Base-by-base conservation (phyloP, 1,140 invertebrate species). In the Scaptomyza montana region DNA sequence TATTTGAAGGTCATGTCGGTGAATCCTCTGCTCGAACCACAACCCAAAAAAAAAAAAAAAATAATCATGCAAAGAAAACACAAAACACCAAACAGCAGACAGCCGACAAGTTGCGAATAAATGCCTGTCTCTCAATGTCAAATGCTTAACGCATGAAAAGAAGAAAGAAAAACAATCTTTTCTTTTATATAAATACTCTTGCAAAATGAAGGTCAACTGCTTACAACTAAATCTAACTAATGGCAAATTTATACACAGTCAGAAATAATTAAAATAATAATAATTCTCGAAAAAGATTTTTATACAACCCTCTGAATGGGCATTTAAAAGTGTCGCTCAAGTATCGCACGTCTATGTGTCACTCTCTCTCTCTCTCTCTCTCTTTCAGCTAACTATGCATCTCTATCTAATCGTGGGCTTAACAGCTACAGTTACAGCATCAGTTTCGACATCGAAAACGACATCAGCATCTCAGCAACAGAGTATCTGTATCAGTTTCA, bases 1-100 rank as follows among this genome's bases (percentile, higher is more conserved):
- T 63, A 76, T 53, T 76, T 72, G 51, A 76, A 79, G 80, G 80
- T 72, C 80, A 49, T 55, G 63, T 62, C 45, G 28, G 51, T 28
- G 74, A 61, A 47, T 65, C 78, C 73, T 54, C 55, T 19, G 56
- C 30, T 33, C 47, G 53, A 47, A 25, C 21, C 41, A 39, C 63
- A 59, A 64, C 69, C 69, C 33, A 5, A 30, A 0, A 16, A 16
- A 0, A 30, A 16, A 0, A 30, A 30, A 0, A 30, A 6, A 30
- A 30, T 6, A 30, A 30, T 9, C 33, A 8, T 2, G n/a, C n/a
- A 43, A 43, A 43, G 39, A 5, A 43, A 41, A 41, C 39, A n/a
- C 39, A 4, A 43, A 60, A 16, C 16, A 16, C 16, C 16, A 16
- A 16, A 16, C 16, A 16, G 16, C 16, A 25, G 21, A 16, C 43